These are phyloP conservation scores for Morone chrysops DNA, from an alignment of 2,113 vertebrate genomes.

Conservation along the genomic window DNA sequence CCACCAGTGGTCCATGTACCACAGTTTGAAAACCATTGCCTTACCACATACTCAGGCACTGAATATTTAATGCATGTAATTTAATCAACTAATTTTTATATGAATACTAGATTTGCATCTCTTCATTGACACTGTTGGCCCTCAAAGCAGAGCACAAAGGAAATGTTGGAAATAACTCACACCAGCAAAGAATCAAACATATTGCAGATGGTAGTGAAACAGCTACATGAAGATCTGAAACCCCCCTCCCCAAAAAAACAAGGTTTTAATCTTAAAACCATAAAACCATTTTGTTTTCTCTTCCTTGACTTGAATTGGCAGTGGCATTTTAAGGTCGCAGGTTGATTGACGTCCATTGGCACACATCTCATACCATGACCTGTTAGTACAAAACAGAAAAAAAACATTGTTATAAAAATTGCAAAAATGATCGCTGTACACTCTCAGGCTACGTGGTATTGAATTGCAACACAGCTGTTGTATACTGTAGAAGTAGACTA, in stretches of 20 bases:
- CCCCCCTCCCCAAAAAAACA: not conserved
- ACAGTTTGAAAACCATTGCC: too few species aligned
- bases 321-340: not conserved
- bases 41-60: not conserved
- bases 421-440: not conserved
- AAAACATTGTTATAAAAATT: not conserved
- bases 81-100: not conserved
- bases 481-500: not conserved
- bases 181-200: not conserved
- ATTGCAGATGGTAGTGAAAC: not conserved
- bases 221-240: not conserved
- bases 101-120: not conserved
- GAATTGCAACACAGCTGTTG: too few species aligned
- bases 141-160: not conserved
- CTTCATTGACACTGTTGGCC: not conserved
- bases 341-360: not conserved
- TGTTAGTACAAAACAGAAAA: not conserved
- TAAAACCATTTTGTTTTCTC: not conserved
- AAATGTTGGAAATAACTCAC: too few species aligned
- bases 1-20: too few species aligned
- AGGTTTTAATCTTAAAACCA: conserved; percentile 1
- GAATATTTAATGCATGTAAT: too few species aligned
- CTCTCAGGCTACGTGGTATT: too few species aligned
- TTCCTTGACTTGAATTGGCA: conserved; percentile 11
- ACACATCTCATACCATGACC: not conserved